These are phyloP conservation scores for Brachyptera risi DNA, from an alignment of 2,888 invertebrate genomes.

Conservation along the genomic window DNA sequence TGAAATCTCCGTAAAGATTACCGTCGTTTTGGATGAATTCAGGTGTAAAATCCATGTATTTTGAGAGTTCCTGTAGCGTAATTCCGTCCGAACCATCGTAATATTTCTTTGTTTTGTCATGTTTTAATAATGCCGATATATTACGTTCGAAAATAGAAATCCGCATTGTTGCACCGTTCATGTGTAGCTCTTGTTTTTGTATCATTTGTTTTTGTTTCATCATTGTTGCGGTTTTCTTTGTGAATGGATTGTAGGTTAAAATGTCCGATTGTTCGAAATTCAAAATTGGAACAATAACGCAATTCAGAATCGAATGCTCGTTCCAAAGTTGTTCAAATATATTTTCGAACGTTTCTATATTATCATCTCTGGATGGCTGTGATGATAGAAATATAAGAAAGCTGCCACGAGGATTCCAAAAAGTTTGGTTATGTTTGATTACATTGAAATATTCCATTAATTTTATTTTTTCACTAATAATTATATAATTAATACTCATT, in stretches of 20 bases:
- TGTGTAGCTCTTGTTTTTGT: not conserved
- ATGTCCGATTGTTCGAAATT: not conserved
- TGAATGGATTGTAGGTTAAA: not conserved
- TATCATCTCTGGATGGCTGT: too few species aligned
- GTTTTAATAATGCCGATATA: not conserved
- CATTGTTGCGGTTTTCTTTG: not conserved
- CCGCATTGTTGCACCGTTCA: not conserved
- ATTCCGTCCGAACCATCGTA: not conserved
- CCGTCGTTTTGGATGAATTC: constrained; percentile 38
- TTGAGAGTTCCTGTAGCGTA: constrained; percentile 35
- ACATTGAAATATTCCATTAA: not conserved
- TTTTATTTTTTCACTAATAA: too few species aligned
- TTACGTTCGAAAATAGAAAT: not conserved
- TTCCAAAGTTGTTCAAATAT: not conserved
- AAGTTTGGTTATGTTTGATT: constrained; percentile 2
- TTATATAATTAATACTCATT: too few species aligned
- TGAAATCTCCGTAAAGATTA: constrained; percentile 34
- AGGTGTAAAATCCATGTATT: constrained; percentile 42
- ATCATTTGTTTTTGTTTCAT: not conserved
- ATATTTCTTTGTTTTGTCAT: not conserved
- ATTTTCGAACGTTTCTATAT: too few species aligned
- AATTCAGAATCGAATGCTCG: not conserved
- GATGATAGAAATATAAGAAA: not conserved
- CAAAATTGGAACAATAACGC: not conserved
- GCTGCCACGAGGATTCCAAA: not conserved